Base-by-base conservation (phyloP, 2,888 invertebrate species). In the Pycnomerus fuliginosus region DNA sequence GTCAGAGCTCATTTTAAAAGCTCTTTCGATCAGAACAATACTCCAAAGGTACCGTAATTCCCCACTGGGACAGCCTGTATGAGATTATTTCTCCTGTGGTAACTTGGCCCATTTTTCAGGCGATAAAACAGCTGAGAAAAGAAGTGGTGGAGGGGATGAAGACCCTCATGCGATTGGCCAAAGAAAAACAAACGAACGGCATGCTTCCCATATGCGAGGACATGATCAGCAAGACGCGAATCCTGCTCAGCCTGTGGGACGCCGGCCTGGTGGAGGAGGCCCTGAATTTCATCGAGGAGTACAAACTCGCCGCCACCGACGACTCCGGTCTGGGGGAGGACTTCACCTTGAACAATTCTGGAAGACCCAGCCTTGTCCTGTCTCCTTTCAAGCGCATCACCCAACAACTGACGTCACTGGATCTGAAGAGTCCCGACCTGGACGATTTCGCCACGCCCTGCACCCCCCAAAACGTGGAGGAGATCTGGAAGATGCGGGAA, bases 231-330 rank as follows among this genome's bases (percentile, higher is more conserved):
- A 88, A 90, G 77, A 86, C 90, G 0, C 79, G 85, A 49, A 86
- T 87, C 34, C 74, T 94, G 40, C 74, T 92, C 2, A 83, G 85
- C 33, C 78, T 93, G 1, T 94, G 93, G 88, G 90, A 93, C 66
- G 87, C 90, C 0, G 83, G 83, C 4, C 74, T 90, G 22, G 86
- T 94, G 0, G 92, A 93, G 65, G 90, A 93, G 65, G 88, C 91
- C 0, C 76, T 94, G 28, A 82, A 84, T 5, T 88, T 86, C 60
- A 82, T 93, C 30, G 90, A 91, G 58, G 84, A 87, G 68, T 84
- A 88, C 60, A 86, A 84, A 68, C 73, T 82, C 4, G 64, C 71
- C 58, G 45, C 56, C 3, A 66, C 66, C 3, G 71, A 71, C 23
- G 71, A 70, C 60, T 69, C 69, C 2, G 70, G 68, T 12, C 67